Percentiles rank a stretch among this genome's conserved stretches.
phyloP scores from a whole-genome alignment of 2,888 invertebrate genomes.

The Autographa gamma region DNA sequence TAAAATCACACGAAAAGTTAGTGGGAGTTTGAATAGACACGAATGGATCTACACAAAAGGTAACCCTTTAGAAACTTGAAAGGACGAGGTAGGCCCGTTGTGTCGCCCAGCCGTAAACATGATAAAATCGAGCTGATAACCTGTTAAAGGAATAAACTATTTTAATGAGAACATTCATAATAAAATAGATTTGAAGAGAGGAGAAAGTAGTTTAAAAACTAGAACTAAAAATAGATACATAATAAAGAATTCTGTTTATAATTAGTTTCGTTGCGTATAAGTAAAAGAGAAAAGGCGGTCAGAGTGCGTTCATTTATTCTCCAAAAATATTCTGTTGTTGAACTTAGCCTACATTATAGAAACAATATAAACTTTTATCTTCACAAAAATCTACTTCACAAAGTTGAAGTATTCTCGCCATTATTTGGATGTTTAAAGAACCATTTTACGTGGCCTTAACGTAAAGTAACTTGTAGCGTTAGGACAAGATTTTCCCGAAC shows the following conservation, averaged over 20 bases:
- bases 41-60: neutral
- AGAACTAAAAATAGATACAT: too few species aligned
- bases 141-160: neutral
- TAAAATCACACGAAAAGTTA: neutral
- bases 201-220: too few species aligned
- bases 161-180: neutral
- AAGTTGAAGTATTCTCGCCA: neutral
- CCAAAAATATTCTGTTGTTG: neutral
- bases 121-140: neutral
- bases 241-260: too few species aligned
- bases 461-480: neutral
- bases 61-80: neutral
- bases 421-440: neutral
- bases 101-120: neutral
- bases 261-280: too few species aligned
- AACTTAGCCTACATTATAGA: neutral
- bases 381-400: neutral
- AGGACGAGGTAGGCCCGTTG: neutral
- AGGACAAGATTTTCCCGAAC: neutral
- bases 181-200: too few species aligned
- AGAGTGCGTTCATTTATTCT: neutral
- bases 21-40: neutral
- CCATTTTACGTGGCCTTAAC: conserved; percentile 6
- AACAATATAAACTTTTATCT: conserved; percentile 6
- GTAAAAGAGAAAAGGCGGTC: neutral